Base-by-base conservation (phyloP, 1,140 invertebrate species). In the Melipona quadrifasciata region DNA sequence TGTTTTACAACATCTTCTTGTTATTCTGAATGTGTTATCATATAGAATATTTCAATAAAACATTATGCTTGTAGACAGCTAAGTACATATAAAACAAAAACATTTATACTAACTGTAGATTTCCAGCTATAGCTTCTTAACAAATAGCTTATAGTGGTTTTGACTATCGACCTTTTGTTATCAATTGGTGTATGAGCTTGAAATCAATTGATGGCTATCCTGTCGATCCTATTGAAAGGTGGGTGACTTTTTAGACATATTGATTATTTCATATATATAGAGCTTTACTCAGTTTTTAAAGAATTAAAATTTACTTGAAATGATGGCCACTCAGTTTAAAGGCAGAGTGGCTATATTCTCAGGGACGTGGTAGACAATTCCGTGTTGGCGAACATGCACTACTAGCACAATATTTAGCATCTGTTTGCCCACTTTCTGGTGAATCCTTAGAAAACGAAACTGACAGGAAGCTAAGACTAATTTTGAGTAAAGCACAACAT, bases 291-390 rank as follows among this genome's bases (percentile, higher is more conserved):
- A 17, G 53, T 85, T 80, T n/a, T n/a, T 16, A 17, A 47, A 86
- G 17, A 67, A 79, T 76, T n/a, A 53, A 75, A 68, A 90, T 83
- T 89, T 19, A 90, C 73, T 89, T 80, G 27, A 83, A 76, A 89
- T 57, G 58, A 76, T 87, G 34, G 71, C 72, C 84, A 80, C 95
- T 71, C 94, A 98, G 98, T 93, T 95, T 99, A 82, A 98, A 98
- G 95, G 98, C 98, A n/a, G 98, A 99, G 93, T 99, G 98, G 98
- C 94, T 99, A 70, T 99, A 98, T 93, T 98, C 98, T 87, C 98
- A 99, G 95, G 98, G 98, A 39, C 96, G 97, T 92, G 98, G 98
- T 21, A 96, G 98, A 82, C 97, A 98, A 93, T 99, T 97, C 95
- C 96, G 97, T 71, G 95, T 97, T 51, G 98, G 98, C 10, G 97